Conservation (phyloP, 2,113 vertebrate species). For the Mixornis gularis region DNA sequence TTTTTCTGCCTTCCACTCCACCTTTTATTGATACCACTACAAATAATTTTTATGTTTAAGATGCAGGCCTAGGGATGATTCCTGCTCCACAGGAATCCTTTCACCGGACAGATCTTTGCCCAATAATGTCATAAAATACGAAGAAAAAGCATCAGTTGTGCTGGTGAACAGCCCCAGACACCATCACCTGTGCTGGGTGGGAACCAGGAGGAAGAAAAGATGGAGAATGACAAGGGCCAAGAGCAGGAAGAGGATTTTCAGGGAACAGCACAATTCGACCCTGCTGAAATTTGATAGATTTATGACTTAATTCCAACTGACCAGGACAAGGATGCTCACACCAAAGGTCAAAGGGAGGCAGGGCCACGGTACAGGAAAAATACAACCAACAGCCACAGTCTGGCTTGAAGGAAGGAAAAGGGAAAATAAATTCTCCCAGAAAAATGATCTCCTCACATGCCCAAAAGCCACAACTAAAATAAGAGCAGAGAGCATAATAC, state of each 20-base stretch:
- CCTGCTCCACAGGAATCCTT: neutral
- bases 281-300: neutral
- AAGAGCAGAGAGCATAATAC: neutral
- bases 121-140: neutral
- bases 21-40: neutral
- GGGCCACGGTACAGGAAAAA: accelerated
- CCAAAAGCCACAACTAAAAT: neutral
- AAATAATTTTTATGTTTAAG: neutral
- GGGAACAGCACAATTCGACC: neutral
- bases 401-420: neutral
- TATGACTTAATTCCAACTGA: neutral
- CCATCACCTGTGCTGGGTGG: neutral
- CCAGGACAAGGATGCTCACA: neutral
- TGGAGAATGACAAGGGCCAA: neutral
- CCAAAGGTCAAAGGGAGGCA: neutral
- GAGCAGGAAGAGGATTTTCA: neutral
- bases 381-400: neutral
- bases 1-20: neutral
- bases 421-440: neutral
- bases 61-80: neutral
- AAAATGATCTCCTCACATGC: neutral
- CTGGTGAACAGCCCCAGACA: neutral
- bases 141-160: neutral
- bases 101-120: neutral
- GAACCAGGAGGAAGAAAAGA: neutral